These are phyloP conservation scores for Odontamblyopus rebecca DNA, from an alignment of 2,797 vertebrate species.

Conservation along the genomic window DNA sequence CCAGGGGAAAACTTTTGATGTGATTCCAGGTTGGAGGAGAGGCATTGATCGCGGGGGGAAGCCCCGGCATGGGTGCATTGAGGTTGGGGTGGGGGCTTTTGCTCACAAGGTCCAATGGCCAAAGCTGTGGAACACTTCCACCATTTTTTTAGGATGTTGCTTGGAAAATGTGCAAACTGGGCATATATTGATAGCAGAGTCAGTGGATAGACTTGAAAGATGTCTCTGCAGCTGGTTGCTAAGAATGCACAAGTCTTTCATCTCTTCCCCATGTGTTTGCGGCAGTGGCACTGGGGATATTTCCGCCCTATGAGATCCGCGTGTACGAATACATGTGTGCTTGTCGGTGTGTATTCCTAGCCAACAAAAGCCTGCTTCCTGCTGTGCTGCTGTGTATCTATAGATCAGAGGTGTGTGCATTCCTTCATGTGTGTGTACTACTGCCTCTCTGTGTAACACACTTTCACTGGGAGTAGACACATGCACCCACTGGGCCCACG, in stretches of 20 bases:
- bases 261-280: slow-evolving; percentile 64
- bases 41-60: slow-evolving; percentile 68
- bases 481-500: slow-evolving; percentile 59
- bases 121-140: slow-evolving; percentile 48
- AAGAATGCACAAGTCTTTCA: slow-evolving; percentile 67
- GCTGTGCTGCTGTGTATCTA: slow-evolving; percentile 66
- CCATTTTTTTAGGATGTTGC: slow-evolving; percentile 28
- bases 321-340: slow-evolving; percentile 29
- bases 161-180: slow-evolving; percentile 45
- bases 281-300: slow-evolving; percentile 58
- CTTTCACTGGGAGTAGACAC: slow-evolving; percentile 58
- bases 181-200: slow-evolving; percentile 36
- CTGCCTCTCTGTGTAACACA: slow-evolving; percentile 36
- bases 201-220: slow-evolving; percentile 60
- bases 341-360: slow-evolving; percentile 53
- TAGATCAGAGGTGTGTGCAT: slow-evolving; percentile 61
- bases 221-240: slow-evolving; percentile 48
- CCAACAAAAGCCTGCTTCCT: slow-evolving; percentile 64
- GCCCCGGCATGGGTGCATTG: slow-evolving; percentile 18
- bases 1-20: slow-evolving; percentile 67
- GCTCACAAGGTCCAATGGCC: slow-evolving; percentile 37
- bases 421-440: slow-evolving; percentile 21
- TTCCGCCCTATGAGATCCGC: slow-evolving; percentile 53
- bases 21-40: slow-evolving; percentile 73
- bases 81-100: slow-evolving; percentile 33